phyloP scores from a whole-genome alignment of 2,113 vertebrate species.

The Melanostigma gelatinosum region DNA sequence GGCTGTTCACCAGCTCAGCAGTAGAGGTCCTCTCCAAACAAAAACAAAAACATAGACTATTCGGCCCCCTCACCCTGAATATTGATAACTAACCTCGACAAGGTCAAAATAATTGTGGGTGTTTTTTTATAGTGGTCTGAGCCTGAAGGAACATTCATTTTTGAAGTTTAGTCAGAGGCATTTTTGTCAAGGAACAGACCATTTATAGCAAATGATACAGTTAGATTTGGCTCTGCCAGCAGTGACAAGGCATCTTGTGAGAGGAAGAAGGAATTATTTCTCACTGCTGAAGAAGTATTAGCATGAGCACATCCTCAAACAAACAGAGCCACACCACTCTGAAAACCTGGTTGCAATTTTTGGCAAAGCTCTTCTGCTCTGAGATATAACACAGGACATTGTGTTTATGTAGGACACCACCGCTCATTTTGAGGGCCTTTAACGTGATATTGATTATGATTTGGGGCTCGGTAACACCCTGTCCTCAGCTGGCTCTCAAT shows the following conservation, averaged over 20 bases:
- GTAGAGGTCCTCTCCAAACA: neutral
- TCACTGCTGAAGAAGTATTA: neutral
- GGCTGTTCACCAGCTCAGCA: constrained; percentile 2
- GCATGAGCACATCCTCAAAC: neutral
- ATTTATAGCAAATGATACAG: neutral
- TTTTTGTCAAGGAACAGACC: neutral
- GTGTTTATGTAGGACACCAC: neutral
- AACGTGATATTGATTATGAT: neutral
- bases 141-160: neutral
- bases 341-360: neutral
- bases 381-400: neutral
- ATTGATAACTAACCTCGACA: neutral
- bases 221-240: neutral
- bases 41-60: neutral
- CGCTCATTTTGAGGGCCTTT: neutral
- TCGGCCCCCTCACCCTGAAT: neutral
- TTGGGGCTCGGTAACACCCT: neutral
- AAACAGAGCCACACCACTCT: neutral
- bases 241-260: neutral
- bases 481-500: neutral
- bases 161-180: neutral
- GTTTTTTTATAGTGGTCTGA: neutral
- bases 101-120: neutral
- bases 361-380: neutral
- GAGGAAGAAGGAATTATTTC: constrained; percentile 10